Evolutionary conservation across 2,797 vertebrate species (phyloP).

Genomic region (Staurois parvus): DNA sequence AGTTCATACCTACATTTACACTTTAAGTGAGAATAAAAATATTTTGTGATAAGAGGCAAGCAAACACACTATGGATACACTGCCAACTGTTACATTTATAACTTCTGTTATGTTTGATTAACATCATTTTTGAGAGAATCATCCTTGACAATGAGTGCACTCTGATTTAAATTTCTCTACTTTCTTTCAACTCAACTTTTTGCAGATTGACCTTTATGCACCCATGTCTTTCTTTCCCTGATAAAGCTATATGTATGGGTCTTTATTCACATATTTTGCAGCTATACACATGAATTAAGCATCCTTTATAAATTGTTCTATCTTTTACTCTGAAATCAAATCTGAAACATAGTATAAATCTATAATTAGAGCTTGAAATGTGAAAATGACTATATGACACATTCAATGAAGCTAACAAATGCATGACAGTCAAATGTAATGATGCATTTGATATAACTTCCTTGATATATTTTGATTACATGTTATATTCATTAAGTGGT

Average conservation of each 20-base stretch:
- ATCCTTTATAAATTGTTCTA: neutral
- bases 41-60: too few species aligned
- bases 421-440: slow-evolving; percentile 33
- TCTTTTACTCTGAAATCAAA: slow-evolving; percentile 1
- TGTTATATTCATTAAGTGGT: slow-evolving; percentile 21
- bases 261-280: neutral
- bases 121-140: too few species aligned
- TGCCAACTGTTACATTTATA: too few species aligned
- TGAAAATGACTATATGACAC: slow-evolving; percentile 13
- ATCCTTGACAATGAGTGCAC: too few species aligned
- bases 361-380: slow-evolving; percentile 31
- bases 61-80: too few species aligned
- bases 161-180: too few species aligned
- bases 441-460: slow-evolving; percentile 26
- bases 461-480: slow-evolving; percentile 17
- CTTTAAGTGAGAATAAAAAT: too few species aligned
- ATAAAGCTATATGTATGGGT: neutral
- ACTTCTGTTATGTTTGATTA: too few species aligned
- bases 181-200: neutral
- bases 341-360: neutral
- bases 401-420: slow-evolving; percentile 22
- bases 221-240: too few species aligned
- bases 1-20: too few species aligned
- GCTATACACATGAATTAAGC: neutral
- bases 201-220: neutral